phyloP scores from a whole-genome alignment of 1,140 invertebrate genomes.

The Lycorma delicatula region DNA sequence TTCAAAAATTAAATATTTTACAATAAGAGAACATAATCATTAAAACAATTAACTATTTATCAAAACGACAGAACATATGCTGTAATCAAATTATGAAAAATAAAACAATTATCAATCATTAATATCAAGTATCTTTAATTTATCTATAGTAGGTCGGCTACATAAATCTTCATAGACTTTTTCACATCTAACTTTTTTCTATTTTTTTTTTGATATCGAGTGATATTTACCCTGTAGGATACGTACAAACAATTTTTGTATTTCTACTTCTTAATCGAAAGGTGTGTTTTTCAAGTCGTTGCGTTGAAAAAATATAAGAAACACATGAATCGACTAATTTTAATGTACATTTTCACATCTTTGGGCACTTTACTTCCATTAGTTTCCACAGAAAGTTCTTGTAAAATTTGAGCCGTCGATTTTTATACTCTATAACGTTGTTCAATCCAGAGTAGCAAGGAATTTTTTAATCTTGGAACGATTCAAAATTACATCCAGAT shows the following conservation, averaged over 20 bases:
- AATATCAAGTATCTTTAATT: too few relatives aligned
- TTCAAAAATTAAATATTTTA: too few relatives aligned
- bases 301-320: background rate
- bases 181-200: background rate
- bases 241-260: background rate
- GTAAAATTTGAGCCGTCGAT: background rate
- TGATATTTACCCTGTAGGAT: background rate
- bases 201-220: background rate
- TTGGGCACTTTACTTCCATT: background rate
- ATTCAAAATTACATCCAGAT: background rate
- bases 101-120: too few relatives aligned
- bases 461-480: background rate
- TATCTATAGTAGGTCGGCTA: background rate
- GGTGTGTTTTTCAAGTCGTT: background rate
- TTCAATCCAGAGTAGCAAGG: background rate
- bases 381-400: background rate
- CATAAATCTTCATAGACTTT: background rate
- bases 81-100: too few relatives aligned
- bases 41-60: too few relatives aligned
- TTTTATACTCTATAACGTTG: background rate
- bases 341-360: background rate
- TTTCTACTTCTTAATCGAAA: background rate
- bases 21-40: too few relatives aligned
- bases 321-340: background rate
- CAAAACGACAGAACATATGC: too few relatives aligned